Percentiles rank a stretch among this genome's conserved stretches.
Conservation (phyloP, 2,113 vertebrate species). For the Pipa parva region DNA sequence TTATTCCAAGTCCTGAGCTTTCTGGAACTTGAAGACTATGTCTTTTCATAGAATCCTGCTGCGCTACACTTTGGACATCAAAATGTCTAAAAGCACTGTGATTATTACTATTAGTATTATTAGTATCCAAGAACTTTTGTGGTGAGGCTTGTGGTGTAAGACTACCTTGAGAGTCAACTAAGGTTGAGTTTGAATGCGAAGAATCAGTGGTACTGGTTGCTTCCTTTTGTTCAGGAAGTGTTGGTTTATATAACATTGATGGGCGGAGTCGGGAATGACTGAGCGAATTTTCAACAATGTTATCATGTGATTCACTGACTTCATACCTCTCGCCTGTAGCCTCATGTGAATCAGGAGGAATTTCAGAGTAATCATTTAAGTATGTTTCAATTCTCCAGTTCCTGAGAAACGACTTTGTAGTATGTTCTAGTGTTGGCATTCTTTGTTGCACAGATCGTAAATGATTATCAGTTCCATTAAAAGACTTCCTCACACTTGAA, state of each 20-base stretch:
- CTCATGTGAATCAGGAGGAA: conserved; percentile 58
- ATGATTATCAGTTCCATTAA: conserved; percentile 78
- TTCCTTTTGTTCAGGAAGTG: conserved; percentile 79
- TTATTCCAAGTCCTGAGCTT: conserved; percentile 43
- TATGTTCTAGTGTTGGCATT: conserved; percentile 80
- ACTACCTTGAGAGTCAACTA: conserved; percentile 65
- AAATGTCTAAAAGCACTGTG: conserved; percentile 45
- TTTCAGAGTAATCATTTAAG: conserved; percentile 74
- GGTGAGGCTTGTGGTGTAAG: conserved; percentile 53
- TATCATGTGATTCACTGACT: conserved; percentile 58
- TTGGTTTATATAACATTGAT: conserved; percentile 77
- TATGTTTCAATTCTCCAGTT: conserved; percentile 88
- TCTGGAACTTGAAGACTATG: conserved; percentile 61
- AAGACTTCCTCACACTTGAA: conserved; percentile 73
- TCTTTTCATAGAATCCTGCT: conserved; percentile 52
- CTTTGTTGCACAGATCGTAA: conserved; percentile 77
- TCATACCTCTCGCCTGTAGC: conserved; percentile 65
- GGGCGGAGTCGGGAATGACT: conserved; percentile 75
- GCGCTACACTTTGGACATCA: conserved; percentile 18
- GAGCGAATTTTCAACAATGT: conserved; percentile 60
- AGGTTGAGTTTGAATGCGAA: conserved; percentile 67
- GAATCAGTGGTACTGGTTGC: conserved; percentile 68
- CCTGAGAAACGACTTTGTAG: conserved; percentile 82
- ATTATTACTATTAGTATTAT: conserved; percentile 11
- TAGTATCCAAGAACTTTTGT: conserved; percentile 44